A percentile compares a stretch with the other conserved stretches of the same genome.
Conservation (phyloP, 2,888 invertebrate genomes). For the Spodoptera picta region DNA sequence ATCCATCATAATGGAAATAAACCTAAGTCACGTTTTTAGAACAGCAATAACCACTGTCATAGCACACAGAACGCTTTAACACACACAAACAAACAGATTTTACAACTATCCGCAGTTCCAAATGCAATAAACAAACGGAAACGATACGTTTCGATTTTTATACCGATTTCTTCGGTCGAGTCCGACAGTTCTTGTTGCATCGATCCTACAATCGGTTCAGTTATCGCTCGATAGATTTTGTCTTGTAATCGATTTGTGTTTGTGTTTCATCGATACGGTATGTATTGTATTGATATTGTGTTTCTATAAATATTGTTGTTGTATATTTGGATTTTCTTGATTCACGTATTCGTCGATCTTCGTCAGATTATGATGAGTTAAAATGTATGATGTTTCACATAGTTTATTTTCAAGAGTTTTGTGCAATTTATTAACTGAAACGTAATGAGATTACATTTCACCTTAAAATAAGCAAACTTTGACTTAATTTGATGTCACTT, state of each 20-base stretch:
- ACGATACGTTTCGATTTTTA: slow-evolving; percentile 77
- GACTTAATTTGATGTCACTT: no score
- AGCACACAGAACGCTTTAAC: slow-evolving; percentile 35
- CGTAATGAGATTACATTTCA: no score
- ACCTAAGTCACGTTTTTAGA: slow-evolving; percentile 47
- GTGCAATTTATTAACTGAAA: no score
- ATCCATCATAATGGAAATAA: slow-evolving; percentile 26
- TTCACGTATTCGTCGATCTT: not conserved
- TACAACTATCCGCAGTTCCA: slow-evolving; percentile 69
- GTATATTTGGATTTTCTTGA: slow-evolving; percentile 33
- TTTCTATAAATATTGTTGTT: slow-evolving; percentile 23
- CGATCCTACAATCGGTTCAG: slow-evolving; percentile 59
- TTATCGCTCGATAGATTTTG: slow-evolving; percentile 35
- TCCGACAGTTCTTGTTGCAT: slow-evolving; percentile 60
- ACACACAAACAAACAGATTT: slow-evolving; percentile 60
- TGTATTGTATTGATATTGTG: slow-evolving; percentile 25
- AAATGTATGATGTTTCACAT: no score
- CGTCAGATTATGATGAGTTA: not conserved
- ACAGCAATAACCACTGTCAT: slow-evolving; percentile 54
- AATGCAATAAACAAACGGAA: slow-evolving; percentile 77
- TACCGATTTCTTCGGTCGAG: slow-evolving; percentile 57
- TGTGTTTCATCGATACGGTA: slow-evolving; percentile 38
- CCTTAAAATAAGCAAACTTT: no score
- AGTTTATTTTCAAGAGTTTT: no score
- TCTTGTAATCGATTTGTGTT: slow-evolving; percentile 44